Base-by-base conservation (phyloP, 2,888 invertebrate genomes). In the Hirtodrosophila confusa region DNA sequence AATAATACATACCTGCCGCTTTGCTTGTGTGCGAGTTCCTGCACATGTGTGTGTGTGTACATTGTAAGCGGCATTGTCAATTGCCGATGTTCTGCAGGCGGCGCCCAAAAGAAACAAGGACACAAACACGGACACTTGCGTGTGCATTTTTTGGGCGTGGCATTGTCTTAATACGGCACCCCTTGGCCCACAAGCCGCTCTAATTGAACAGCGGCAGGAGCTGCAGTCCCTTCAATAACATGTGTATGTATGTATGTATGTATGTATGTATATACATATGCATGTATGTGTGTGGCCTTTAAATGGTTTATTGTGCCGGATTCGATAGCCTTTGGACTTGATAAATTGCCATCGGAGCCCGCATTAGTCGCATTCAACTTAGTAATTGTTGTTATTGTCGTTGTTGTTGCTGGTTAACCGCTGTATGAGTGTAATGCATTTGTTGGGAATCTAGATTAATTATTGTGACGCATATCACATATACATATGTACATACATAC, bases 291-390 rank as follows among this genome's bases (percentile, higher is more conserved):
- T 11, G 12, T 54, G 45, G 57, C 56, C 56, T 69, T 68, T 69
- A 49, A 3, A 45, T 56, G 48, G 57, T 47, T 57, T 62, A 58
- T 57, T 66, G 56, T 56, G 50, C 49, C 60, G 53, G 47, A 58
- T 61, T 37, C 45, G 50, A 57, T 73, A 74, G 74, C 73, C 69
- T 73, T 74, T 73, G 73, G 74, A 74, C 75, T 58, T 56, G 40
- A 39, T 31, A 23, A 49, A 23, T 10, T 45, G 11, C 11, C 47
- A 45, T 39, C 33, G 24, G 0, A 31, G 39, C 55, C 65, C 60
- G 56, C 49, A 55, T 57, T 51, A 37, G 37, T 49, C 44, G 50
- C 9, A 40, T 24, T 53, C 37, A 29, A 37, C 11, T 37, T 24
- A 31, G 41, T 55, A 65, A 45, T 41, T n/a, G 39, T 54, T 64